phyloP scores from a whole-genome alignment of 2,797 vertebrate genomes.

The Brotula barbata region DNA sequence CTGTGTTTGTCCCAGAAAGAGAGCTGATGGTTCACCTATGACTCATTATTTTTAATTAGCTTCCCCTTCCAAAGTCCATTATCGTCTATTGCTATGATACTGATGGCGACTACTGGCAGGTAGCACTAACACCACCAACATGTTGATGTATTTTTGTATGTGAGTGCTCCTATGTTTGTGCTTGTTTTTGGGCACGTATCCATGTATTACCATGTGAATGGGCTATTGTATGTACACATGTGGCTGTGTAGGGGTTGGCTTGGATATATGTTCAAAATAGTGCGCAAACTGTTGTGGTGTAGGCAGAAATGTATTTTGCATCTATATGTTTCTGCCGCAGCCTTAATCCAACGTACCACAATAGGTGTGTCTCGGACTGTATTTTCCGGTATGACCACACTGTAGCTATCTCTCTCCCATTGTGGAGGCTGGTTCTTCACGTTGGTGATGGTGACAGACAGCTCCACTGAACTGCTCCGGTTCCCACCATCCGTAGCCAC shows the following conservation, averaged over 20 bases:
- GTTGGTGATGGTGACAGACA: slow-evolving; percentile 83
- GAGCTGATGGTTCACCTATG: too few species aligned
- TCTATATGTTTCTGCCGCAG: neutral
- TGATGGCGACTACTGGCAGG: too few species aligned
- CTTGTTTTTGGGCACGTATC: too few species aligned
- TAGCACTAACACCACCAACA: too few species aligned
- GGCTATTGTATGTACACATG: neutral
- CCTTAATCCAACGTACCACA: slow-evolving; percentile 69
- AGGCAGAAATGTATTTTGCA: too few species aligned
- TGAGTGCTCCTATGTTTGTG: too few species aligned
- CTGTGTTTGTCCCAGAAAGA: too few species aligned
- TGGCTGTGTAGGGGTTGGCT: neutral
- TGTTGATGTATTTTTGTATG: too few species aligned
- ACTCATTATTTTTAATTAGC: too few species aligned
- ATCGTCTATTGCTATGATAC: too few species aligned
- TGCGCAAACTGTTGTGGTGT: neutral
- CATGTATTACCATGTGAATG: too few species aligned
- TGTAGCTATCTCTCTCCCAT: slow-evolving; percentile 86
- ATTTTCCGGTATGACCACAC: slow-evolving; percentile 85
- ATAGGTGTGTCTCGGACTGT: slow-evolving; percentile 79
- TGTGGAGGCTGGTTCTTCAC: slow-evolving; percentile 87
- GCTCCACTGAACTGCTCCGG: slow-evolving; percentile 83
- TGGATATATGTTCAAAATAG: neutral
- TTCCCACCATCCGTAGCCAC: slow-evolving; percentile 86
- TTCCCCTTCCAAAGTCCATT: too few species aligned